Conservation (phyloP, 2,113 vertebrate genomes). For the Egretta garzetta region DNA sequence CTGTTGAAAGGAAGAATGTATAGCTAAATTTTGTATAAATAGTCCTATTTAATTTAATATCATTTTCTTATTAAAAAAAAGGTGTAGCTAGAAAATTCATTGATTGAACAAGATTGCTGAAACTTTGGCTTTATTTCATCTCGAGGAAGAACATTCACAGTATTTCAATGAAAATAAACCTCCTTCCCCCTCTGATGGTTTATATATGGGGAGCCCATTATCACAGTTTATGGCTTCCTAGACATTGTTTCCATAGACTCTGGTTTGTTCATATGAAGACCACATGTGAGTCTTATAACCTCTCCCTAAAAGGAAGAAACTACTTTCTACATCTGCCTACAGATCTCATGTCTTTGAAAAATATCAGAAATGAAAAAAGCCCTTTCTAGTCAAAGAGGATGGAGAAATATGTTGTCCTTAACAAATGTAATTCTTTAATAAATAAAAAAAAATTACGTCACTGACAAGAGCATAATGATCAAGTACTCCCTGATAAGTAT, state of each 20-base stretch:
- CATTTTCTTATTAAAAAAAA: not conserved
- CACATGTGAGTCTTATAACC: fast-evolving
- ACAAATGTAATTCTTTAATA: not conserved
- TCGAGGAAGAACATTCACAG: not conserved
- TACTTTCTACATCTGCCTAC: not conserved
- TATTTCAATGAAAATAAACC: not conserved
- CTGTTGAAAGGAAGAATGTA: not conserved
- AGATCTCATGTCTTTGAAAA: not conserved
- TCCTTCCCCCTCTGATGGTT: fast-evolving
- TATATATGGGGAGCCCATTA: not conserved
- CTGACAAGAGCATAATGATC: not conserved
- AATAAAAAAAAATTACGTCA: too few relatives aligned
- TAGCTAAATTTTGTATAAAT: not conserved
- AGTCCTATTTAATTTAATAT: not conserved
- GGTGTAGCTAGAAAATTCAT: not conserved
- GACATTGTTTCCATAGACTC: not conserved
- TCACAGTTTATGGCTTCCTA: not conserved
- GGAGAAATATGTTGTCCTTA: not conserved
- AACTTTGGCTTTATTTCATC: not conserved
- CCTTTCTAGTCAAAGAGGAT: not conserved
- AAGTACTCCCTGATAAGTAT: not conserved
- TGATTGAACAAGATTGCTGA: not conserved
- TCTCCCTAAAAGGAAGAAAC: not conserved
- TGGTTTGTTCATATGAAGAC: not conserved
- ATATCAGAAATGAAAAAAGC: not conserved